Base-by-base conservation (phyloP, 2,888 invertebrate species). In the Melanophora roralis region DNA sequence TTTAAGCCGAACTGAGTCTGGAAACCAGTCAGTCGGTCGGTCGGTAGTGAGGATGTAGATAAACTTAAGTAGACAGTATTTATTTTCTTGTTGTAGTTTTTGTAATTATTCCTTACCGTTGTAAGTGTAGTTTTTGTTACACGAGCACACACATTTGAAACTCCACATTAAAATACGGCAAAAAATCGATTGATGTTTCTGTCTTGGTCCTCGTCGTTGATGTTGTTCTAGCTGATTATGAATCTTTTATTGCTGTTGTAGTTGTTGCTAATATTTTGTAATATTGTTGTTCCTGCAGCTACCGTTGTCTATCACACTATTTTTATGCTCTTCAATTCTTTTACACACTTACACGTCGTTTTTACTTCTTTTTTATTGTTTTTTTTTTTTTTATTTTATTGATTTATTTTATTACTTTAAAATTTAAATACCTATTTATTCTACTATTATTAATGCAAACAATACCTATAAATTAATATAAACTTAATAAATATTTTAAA, bases 181-280 rank as follows among this genome's bases (percentile, higher is more conserved):
- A 80, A 80, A 80, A 80, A 80, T 80, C 80, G 80, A 80, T 80
- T 72, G 51, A 68, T 76, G 45, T 73, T 62, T n/a, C 59, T 68
- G 60, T 76, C 67, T 72, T 80, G 67, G 62, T 76, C 76, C 67
- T 72, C 71, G 60, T 57, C 19, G 64, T 64, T 65, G 43, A 16
- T 55, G 49, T 43, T 77, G 40, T 36, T 62, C 16, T 21, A 40
- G 49, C 40, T 27, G 59, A 16, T 53, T 45, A 27, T 59, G 43
- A 27, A 3, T 27, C 27, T 49, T 16, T 16, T 53, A 16, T 21
- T 32, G 47, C 36, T 68, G 47, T n/a, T 72, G 72, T 68, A 49
- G 73, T 74, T 74, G 65, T 74, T 74, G 57, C 74, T 51, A 67
- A 74, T 67, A 51, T 74, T 59, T 59, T 14, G 59, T 43, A 34